Percentiles rank a stretch among this genome's conserved stretches.
Evolutionary conservation across 2,113 vertebrate species (phyloP).

Genomic region (Indicator maculatus): DNA sequence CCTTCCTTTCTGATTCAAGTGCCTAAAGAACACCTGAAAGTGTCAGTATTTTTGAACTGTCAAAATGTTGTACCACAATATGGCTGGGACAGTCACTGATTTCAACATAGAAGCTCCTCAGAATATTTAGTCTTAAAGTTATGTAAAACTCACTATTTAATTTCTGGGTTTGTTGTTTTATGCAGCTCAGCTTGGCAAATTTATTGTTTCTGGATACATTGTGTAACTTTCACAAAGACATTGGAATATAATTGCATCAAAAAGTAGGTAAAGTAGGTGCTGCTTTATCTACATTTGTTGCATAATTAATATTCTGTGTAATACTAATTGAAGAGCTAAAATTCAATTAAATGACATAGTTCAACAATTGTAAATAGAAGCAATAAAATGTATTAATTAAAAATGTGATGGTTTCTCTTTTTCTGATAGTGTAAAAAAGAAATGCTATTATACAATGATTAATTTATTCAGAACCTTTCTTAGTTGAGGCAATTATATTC

Average conservation of each 20-base stretch:
- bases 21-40: neutral
- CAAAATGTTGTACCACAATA: neutral
- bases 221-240: neutral
- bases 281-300: neutral
- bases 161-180: neutral
- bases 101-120: neutral
- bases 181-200: neutral
- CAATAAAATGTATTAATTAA: conserved; percentile 29
- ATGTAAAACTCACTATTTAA: neutral
- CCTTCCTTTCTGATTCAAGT: neutral
- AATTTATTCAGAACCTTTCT: conserved; percentile 23
- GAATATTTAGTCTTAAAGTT: neutral
- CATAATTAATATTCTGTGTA: neutral
- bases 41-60: neutral
- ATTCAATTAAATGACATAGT: neutral
- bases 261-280: neutral
- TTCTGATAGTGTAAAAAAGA: neutral
- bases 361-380: neutral
- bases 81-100: neutral
- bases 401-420: neutral
- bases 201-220: neutral
- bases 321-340: neutral
- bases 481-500: conserved; percentile 2
- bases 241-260: neutral
- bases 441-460: neutral